Percentiles rank a stretch among this genome's conserved stretches.
Conservation (phyloP, 2,113 vertebrate genomes). For the Oryzias curvinotus region DNA sequence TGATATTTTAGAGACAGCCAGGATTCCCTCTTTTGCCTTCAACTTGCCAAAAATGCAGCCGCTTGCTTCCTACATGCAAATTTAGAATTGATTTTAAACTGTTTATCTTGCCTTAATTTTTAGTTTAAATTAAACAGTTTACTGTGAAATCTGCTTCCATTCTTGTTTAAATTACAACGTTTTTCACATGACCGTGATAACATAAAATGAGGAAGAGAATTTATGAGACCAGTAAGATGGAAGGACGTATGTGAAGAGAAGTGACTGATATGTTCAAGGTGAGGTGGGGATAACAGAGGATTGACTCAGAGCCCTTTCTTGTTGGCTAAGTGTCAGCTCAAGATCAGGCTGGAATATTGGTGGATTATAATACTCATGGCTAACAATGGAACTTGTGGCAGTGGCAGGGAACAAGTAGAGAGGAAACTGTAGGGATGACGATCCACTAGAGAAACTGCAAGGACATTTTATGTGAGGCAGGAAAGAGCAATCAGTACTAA, state of each 20-base stretch:
- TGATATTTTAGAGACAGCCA: no score
- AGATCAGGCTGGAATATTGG: neutral
- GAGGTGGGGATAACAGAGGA: neutral
- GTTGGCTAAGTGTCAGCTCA: neutral
- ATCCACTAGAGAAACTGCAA: neutral
- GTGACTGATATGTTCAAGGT: conserved; percentile 5
- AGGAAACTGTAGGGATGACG: neutral
- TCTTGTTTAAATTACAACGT: neutral
- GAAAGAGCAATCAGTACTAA: no score
- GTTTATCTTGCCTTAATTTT: no score
- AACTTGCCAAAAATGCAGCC: no score
- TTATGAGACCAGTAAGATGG: neutral
- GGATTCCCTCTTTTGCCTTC: no score
- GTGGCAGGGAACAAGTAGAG: neutral
- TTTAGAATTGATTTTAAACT: no score
- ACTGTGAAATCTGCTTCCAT: no score
- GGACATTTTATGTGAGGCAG: no score
- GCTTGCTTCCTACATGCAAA: no score
- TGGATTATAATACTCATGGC: conserved; percentile 1
- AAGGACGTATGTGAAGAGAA: neutral
- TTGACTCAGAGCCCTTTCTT: conserved; percentile 1
- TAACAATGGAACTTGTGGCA: neutral
- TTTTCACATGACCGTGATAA: neutral
- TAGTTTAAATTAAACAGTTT: no score
- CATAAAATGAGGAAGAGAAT: neutral